Evolutionary conservation across 2,113 vertebrate genomes (phyloP), one percentile per base, ranked within the genome.

Genomic region (Sardina pilchardus): DNA sequence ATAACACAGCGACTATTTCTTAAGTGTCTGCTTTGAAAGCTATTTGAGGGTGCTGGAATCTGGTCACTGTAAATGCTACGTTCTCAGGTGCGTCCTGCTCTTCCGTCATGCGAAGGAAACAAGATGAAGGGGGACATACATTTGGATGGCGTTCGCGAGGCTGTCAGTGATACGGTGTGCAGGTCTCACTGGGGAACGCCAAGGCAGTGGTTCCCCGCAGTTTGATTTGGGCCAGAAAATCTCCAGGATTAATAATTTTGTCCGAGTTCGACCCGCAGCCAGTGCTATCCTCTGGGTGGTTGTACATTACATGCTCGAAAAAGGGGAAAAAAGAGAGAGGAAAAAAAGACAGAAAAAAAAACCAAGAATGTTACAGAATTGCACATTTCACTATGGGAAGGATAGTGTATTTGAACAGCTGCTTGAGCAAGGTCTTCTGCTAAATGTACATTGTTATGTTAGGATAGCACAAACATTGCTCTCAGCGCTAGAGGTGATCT

Each of bases 321-420:
- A 86, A 85, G 34, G 87, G 86, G 83, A 67, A 43, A 36, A 59
- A 82, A 75, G 86, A 87, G 89, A 80, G 80, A 24, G 6, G 34
- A 2, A 6, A 9, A 3, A 39, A n/a, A 30, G 12, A 30, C 9
- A 30, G 1, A 30, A 1, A 26, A 67, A 24, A 83, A 21, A 50
- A 85, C 82, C 87, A 83, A 71, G 63, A 81, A 85, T 83, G 82
- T 85, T 81, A 83, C 83, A 85, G 86, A 90, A 90, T 90, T 92
- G 48, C 84, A 83, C 90, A 87, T 92, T 91, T 91, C 91, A 92
- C 91, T 91, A 91, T 91, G 87, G 83, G 90, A 80, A 81, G 47
- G 86, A 87, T 45, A 87, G 85, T 85, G 85, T 94, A 92, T 95
- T 94, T 94, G 88, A 94, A 95, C 94, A 94, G 94, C 93, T 94